Evolutionary conservation across 2,888 invertebrate species (phyloP), one percentile per base, ranked within the genome.

Genomic region (Lapara coniferarum): DNA sequence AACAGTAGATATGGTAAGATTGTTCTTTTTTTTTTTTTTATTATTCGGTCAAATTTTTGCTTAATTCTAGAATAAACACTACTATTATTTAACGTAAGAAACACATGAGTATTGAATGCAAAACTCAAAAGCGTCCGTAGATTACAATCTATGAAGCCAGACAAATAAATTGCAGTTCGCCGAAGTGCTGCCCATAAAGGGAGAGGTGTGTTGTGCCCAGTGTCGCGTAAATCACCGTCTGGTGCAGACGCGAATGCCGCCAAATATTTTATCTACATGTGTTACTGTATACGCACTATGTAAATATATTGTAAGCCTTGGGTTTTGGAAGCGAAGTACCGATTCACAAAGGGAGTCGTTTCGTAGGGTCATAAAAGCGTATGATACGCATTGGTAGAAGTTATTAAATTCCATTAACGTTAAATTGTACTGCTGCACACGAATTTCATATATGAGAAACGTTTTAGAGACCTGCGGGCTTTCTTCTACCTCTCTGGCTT

Each of bases 91-190:
- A 25, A 56, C 13, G 30, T 57, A 25, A 57, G 14, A 25, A 14
- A 6, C 58, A 16, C 19, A 49, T 14, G 13, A 16, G 44, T 19
- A 63, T 63, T 63, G 63, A 63, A 69, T 44, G 44, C 49, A 67
- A 57, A 69, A 66, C n/a, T 57, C 13, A 37, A 71, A 73, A 67
- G 75, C 69, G 68, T 69, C 73, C 74, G 74, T 73, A 73, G 79
- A 82, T 69, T 80, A 79, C 80, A 76, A 83, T 84, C 76, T 82
- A 78, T 78, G 72, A 77, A 77, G 79, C 79, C 87, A 87, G 89
- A 89, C 87, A 81, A 80, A 90, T 90, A 89, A 89, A 90, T 89
- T 81, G 77, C 81, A 75, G 78, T 83, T 84, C 83, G 78, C 84
- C 82, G 85, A 87, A 87, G 87, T 83, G 83, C 81, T 81, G 85